Evolutionary conservation across 2,113 vertebrate species (phyloP), one percentile per base, ranked within the genome.

Genomic region (Dasyurus viverrinus): DNA sequence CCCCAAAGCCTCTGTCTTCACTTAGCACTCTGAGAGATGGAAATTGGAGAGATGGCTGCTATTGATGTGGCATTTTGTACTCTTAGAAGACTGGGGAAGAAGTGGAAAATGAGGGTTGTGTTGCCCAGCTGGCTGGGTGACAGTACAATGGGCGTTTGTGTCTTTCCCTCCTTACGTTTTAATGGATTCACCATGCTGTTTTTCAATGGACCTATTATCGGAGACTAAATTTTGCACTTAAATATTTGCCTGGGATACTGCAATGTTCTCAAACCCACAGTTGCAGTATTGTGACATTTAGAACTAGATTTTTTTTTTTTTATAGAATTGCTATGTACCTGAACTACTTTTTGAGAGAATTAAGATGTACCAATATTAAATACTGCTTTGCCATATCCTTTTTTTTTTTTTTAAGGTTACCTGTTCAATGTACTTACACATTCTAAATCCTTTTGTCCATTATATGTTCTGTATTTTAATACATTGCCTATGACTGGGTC

Each of bases 21-120:
- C 99, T 99, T 97, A 99, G 99, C 95, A 98, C 99, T 60, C 99
- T 99, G 98, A 98, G 99, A 89, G 99, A 99, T 53, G 99, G 99
- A 93, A 99, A 99, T 96, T 99, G 99, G 99, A 99, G 99, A 98
- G 99, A 99, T 0, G 99, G 99, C 97, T 99, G 99, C 98, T 99
- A 99, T 98, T 99, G 98, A 99, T 92, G 95, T 89, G n/a, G 89
- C 92, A 90, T 90, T 54, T 94, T 95, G 94, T 96, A 10, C 91
- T 97, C 95, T 68, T 60, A 91, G 93, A 96, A 89, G 91, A 76
- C 2, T 68, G 94, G 95, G 96, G 96, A 96, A 96, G 89, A 97
- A 95, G 94, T 93, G 93, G 68, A 96, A 97, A 94, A 96, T 92
- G 96, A 26, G 57, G 96, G 98, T 96, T 95, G 96, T 90, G 95